phyloP scores from a whole-genome alignment of 2,113 vertebrate species.

The Rutilus rutilus region DNA sequence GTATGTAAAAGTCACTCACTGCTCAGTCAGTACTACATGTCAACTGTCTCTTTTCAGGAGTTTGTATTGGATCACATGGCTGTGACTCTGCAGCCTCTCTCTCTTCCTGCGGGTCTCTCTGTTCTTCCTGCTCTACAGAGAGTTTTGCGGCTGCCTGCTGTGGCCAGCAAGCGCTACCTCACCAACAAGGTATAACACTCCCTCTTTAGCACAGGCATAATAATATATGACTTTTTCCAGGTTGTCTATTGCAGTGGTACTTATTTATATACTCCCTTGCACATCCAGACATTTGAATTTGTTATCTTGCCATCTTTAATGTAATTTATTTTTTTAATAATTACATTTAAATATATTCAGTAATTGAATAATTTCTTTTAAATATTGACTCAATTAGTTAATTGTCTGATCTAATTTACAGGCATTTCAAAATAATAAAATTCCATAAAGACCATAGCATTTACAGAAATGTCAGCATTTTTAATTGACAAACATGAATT shows the following conservation, averaged over 20 bases:
- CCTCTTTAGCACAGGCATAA: background rate
- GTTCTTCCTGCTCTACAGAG: conserved; percentile 80
- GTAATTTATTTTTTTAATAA: background rate
- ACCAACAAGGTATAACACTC: conserved; percentile 86
- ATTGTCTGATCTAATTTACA: no score
- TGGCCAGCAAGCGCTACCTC: conserved; percentile 92
- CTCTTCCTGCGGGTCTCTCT: conserved; percentile 75
- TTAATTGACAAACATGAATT: background rate
- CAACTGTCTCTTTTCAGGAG: conserved; percentile 64
- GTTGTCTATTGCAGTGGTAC: background rate
- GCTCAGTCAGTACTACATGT: background rate
- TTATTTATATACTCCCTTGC: background rate
- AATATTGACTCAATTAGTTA: background rate
- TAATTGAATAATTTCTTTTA: background rate
- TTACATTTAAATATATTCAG: background rate
- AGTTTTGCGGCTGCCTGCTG: conserved; percentile 84
- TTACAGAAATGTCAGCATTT: background rate
- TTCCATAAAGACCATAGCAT: background rate
- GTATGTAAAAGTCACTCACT: background rate
- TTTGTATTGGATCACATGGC: conserved; percentile 75
- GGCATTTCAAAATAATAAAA: background rate
- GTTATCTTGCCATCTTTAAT: background rate
- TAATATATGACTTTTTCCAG: background rate
- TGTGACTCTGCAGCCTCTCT: conserved; percentile 66
- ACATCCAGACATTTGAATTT: background rate